Evolutionary conservation across 2,113 vertebrate genomes (phyloP).

Genomic region (Odontophorus gujanensis): DNA sequence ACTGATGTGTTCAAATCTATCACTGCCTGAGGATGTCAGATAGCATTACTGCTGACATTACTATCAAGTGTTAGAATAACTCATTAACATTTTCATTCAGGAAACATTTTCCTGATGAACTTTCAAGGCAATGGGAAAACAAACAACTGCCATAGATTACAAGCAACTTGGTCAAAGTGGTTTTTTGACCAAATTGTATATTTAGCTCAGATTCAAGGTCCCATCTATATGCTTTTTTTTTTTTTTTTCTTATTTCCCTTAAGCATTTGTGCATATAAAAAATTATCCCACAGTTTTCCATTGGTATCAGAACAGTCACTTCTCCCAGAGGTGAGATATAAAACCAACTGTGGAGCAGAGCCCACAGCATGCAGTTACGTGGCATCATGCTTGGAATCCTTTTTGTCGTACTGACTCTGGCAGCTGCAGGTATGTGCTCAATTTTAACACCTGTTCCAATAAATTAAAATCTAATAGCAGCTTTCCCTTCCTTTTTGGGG

Average conservation of each 20-base stretch:
- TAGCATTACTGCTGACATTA: neutral
- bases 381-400: conserved; percentile 52
- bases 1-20: neutral
- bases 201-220: neutral
- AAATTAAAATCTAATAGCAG: neutral
- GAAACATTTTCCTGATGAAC: neutral
- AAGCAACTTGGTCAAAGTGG: neutral
- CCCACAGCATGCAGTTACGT: neutral
- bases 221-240: neutral
- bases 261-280: conserved; percentile 8
- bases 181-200: neutral
- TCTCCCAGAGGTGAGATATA: conserved; percentile 12
- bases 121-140: conserved; percentile 10
- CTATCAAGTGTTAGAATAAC: neutral
- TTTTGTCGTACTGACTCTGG: conserved; percentile 6
- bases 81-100: neutral
- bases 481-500: neutral
- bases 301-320: neutral
- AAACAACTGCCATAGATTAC: neutral
- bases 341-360: neutral
- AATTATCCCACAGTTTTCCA: conserved; percentile 37
- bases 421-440: conserved; percentile 51
- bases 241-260: neutral
- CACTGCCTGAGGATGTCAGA: neutral
- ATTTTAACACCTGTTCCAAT: neutral